phyloP scores from a whole-genome alignment of 2,888 invertebrate genomes.

The Patella ulyssiponensis region DNA sequence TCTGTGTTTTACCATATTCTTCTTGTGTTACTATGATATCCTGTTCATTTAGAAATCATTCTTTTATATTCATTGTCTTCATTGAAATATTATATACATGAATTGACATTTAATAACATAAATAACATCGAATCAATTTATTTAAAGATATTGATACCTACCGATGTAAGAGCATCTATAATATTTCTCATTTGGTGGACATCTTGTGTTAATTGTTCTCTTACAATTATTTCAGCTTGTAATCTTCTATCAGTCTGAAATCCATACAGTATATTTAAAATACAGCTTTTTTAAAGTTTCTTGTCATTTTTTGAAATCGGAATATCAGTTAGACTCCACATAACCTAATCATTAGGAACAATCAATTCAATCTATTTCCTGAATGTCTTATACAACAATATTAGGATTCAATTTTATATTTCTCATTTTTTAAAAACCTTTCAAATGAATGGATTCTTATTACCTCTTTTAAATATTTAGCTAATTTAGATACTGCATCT shows the following conservation, averaged over 20 bases:
- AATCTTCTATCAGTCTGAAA: slow-evolving; percentile 60
- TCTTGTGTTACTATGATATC: slow-evolving; percentile 65
- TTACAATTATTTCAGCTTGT: slow-evolving; percentile 56
- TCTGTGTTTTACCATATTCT: slow-evolving; percentile 55
- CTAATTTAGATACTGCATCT: slow-evolving; percentile 61
- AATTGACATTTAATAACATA: not conserved
- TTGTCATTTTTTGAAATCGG: no score
- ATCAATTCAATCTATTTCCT: no score
- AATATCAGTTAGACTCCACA: no score
- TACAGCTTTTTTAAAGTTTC: no score
- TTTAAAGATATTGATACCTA: slow-evolving; percentile 39
- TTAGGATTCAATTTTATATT: no score
- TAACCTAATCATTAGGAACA: no score
- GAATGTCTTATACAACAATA: no score
- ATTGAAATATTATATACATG: not conserved
- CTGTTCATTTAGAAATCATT: slow-evolving; percentile 34
- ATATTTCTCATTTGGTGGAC: slow-evolving; percentile 56
- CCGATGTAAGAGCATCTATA: slow-evolving; percentile 64
- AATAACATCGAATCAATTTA: not conserved
- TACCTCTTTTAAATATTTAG: slow-evolving; percentile 62
- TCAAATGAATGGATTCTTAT: not conserved
- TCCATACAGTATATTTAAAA: not conserved
- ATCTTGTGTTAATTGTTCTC: slow-evolving; percentile 65
- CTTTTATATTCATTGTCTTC: no score
- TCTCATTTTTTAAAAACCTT: no score